phyloP scores from a whole-genome alignment of 2,888 invertebrate genomes.

The Drosophila sordidula region DNA sequence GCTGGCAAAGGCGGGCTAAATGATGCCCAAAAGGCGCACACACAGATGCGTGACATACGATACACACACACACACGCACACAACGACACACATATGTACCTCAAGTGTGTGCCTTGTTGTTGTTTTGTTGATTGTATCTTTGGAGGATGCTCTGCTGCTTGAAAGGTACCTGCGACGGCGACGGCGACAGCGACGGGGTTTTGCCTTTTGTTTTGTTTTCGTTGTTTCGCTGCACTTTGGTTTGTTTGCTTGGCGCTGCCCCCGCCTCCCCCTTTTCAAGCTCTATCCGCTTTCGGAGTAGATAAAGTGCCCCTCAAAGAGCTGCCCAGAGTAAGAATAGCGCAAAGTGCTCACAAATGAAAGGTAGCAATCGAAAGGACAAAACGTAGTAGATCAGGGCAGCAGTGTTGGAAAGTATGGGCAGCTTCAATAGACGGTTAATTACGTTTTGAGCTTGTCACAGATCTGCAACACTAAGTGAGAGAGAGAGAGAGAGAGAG shows the following conservation, averaged over 20 bases:
- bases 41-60: conserved; percentile 21
- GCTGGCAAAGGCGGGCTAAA: conserved; percentile 49
- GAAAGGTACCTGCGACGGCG: conserved; percentile 16
- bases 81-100: conserved; percentile 13
- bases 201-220: conserved; percentile 54
- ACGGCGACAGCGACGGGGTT: conserved; percentile 7
- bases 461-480: conserved; percentile 48
- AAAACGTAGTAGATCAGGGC: not conserved
- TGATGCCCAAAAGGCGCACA: conserved; percentile 62
- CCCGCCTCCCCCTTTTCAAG: conserved; percentile 16
- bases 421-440: conserved; percentile 9
- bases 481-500: too few species aligned
- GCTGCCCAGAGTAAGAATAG: conserved; percentile 2
- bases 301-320: not conserved
- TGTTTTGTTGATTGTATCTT: conserved; percentile 50
- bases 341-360: conserved; percentile 1
- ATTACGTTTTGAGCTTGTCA: conserved; percentile 9
- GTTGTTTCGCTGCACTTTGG: conserved; percentile 41
- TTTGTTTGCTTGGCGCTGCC: conserved; percentile 39
- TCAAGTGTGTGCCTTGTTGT: conserved; percentile 35
- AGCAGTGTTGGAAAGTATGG: not conserved
- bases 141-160: conserved; percentile 50
- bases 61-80: conserved; percentile 19
- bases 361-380: not conserved
- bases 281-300: conserved; percentile 14